Evolutionary conservation across 2,888 invertebrate genomes (phyloP).

Genomic region (Drosophila demipolita): DNA sequence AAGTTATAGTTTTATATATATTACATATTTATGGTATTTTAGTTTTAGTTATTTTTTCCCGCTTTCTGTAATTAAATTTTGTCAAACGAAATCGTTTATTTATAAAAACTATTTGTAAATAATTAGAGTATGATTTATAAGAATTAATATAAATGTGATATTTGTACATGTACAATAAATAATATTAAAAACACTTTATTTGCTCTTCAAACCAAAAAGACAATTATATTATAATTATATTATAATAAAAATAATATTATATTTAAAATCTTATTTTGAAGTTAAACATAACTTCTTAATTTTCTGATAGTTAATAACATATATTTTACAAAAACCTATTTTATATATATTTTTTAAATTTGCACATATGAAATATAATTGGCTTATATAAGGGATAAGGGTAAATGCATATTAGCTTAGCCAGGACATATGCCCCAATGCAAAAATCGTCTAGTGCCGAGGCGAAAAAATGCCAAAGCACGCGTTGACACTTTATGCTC

Average conservation of each 20-base stretch:
- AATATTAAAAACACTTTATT: background rate
- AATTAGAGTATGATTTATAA: background rate
- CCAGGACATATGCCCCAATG: slow-evolving; percentile 31
- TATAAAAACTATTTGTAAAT: background rate
- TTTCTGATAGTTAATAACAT: background rate
- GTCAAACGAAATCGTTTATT: background rate
- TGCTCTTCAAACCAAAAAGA: background rate
- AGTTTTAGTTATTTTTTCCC: no score
- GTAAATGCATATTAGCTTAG: background rate
- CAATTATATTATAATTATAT: no score
- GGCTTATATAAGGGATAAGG: background rate
- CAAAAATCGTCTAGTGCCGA: slow-evolving; percentile 17
- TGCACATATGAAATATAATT: background rate
- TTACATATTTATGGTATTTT: no score
- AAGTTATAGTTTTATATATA: background rate
- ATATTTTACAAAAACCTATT: background rate
- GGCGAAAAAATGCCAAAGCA: slow-evolving; percentile 73
- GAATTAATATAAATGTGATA: background rate
- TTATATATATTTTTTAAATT: no score
- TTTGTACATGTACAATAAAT: no score
- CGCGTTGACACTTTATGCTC: slow-evolving; percentile 78
- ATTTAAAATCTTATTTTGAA: background rate
- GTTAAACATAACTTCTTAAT: accelerated
- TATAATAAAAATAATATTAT: background rate
- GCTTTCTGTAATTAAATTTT: background rate